phyloP scores from a whole-genome alignment of 2,888 invertebrate species.

The Gordius sp. region DNA sequence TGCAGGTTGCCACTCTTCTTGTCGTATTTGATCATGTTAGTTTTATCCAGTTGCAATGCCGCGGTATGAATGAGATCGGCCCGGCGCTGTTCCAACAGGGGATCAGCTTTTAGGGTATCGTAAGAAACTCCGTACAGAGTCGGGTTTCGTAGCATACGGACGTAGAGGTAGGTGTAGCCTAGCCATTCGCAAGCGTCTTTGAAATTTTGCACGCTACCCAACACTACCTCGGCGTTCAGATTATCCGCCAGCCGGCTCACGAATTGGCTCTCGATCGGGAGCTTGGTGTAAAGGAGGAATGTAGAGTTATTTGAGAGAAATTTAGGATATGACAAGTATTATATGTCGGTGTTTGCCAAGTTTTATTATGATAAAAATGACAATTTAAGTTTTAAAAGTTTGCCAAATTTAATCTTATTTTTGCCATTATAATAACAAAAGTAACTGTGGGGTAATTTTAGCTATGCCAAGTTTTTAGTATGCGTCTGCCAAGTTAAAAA shows the following conservation, averaged over 20 bases:
- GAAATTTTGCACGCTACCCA: constrained; percentile 70
- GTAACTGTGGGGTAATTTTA: too few relatives aligned
- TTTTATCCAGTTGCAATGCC: constrained; percentile 60
- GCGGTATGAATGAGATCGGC: constrained; percentile 88
- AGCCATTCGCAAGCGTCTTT: constrained; percentile 71
- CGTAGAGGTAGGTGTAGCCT: constrained; percentile 81
- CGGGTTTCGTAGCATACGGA: constrained; percentile 69
- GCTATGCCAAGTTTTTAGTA: too few relatives aligned
- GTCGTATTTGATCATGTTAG: constrained; percentile 79
- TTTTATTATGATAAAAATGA: too few relatives aligned
- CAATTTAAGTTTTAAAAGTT: too few relatives aligned
- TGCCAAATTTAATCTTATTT: too few relatives aligned
- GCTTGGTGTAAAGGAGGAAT: too few relatives aligned
- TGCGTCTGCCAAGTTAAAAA: too few relatives aligned
- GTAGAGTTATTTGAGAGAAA: too few relatives aligned
- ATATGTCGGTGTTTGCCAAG: too few relatives aligned
- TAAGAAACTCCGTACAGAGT: constrained; percentile 49
- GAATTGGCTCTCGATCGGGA: constrained; percentile 89
- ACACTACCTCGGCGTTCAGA: constrained; percentile 84
- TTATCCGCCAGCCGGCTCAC: constrained; percentile 73
- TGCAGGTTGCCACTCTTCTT: constrained; percentile 62
- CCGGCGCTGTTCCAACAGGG: constrained; percentile 54
- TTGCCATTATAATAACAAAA: too few relatives aligned
- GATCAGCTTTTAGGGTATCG: constrained; percentile 43
- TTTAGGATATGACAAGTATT: too few relatives aligned